These are phyloP conservation scores for Gobius niger DNA, from an alignment of 2,113 vertebrate genomes.

Conservation along the genomic window DNA sequence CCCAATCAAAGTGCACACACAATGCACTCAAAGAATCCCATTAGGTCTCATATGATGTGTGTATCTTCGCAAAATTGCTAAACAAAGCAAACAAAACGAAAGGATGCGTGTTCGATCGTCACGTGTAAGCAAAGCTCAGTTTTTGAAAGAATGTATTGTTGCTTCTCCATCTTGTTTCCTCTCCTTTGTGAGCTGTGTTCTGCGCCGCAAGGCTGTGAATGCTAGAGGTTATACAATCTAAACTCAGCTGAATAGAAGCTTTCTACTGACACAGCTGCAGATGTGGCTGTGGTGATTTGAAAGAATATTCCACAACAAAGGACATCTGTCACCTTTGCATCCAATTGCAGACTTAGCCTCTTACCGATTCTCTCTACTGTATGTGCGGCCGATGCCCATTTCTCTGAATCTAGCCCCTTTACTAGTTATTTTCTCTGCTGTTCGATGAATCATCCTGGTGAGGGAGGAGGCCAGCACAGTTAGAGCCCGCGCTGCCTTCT, in stretches of 20 bases:
- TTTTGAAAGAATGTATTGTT: background rate
- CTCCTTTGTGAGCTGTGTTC: constrained; percentile 33
- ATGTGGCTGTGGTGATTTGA: constrained; percentile 40
- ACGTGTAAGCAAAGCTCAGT: constrained; percentile 8
- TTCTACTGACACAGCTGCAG: constrained; percentile 12
- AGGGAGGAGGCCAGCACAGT: constrained; percentile 24
- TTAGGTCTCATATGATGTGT: too few species aligned
- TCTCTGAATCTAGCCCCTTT: constrained; percentile 20
- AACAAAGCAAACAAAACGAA: too few species aligned
- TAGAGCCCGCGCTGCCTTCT: constrained; percentile 38
- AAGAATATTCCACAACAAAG: constrained; percentile 39
- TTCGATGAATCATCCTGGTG: constrained; percentile 22
- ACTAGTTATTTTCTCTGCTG: constrained; percentile 12
- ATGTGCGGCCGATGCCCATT: background rate
- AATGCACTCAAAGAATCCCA: too few species aligned
- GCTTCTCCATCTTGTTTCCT: constrained; percentile 20
- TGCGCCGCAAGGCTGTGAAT: constrained; percentile 30
- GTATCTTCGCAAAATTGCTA: too few species aligned
- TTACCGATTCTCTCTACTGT: constrained; percentile 35
- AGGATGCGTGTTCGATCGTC: background rate
- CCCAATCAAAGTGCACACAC: too few species aligned
- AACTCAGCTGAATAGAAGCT: constrained; percentile 36
- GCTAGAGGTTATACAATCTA: constrained; percentile 35
- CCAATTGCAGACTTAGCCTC: constrained; percentile 8
- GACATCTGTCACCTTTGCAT: constrained; percentile 32